Evolutionary conservation across 2,888 invertebrate species (phyloP).

Genomic region (Parascotia fuliginaria): DNA sequence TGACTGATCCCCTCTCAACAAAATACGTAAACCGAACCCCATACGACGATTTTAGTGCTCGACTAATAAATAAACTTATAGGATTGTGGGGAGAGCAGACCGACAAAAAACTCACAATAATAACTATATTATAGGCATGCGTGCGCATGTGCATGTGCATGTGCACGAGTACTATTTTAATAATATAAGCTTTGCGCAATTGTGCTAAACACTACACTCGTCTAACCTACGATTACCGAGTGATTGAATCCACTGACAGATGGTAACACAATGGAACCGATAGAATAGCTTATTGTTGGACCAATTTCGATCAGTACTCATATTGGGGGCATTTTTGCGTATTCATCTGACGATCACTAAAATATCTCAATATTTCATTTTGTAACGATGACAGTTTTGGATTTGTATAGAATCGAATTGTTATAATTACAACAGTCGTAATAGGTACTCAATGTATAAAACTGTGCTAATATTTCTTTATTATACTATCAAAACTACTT

Average conservation of each 20-base stretch:
- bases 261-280: conserved; percentile 67
- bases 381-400: conserved; percentile 57
- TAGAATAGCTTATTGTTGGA: conserved; percentile 65
- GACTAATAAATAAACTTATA: conserved; percentile 80
- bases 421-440: conserved; percentile 15
- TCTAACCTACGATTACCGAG: conserved; percentile 71
- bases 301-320: conserved; percentile 65
- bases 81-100: conserved; percentile 64
- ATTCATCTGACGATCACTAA: conserved; percentile 61
- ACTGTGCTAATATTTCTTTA: too few species aligned
- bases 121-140: conserved; percentile 70
- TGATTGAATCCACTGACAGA: conserved; percentile 79
- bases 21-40: conserved; percentile 77
- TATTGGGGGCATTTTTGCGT: conserved; percentile 75
- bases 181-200: conserved; percentile 70
- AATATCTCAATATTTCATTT: conserved; percentile 58
- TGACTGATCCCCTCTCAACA: conserved; percentile 66
- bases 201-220: conserved; percentile 43
- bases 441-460: neutral
- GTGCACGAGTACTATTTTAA: conserved; percentile 65
- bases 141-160: conserved; percentile 56
- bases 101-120: conserved; percentile 61
- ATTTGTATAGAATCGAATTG: conserved; percentile 45
- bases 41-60: conserved; percentile 72
- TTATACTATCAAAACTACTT: too few species aligned